Evolutionary conservation across 2,113 vertebrate species (phyloP).

Genomic region (Amphilophus citrinellus): DNA sequence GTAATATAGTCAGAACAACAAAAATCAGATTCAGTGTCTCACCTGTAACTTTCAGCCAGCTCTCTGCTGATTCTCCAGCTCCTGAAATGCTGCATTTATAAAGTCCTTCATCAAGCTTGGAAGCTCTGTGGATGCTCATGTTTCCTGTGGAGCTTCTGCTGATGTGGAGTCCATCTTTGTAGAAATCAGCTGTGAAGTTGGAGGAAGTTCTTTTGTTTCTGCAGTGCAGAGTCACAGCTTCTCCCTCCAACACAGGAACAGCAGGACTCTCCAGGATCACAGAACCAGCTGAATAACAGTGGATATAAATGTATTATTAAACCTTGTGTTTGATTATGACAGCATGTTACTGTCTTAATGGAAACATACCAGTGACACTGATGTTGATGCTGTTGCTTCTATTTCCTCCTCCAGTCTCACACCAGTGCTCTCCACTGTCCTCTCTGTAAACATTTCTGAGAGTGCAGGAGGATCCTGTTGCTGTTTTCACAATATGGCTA

Average conservation of each 20-base stretch:
- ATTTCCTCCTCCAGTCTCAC: neutral
- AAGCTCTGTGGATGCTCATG: neutral
- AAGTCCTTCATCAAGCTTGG: neutral
- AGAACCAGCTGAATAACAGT: neutral
- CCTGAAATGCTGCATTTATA: neutral
- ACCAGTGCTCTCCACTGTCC: accelerated
- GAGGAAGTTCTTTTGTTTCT: neutral
- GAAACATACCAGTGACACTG: neutral
- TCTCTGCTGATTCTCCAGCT: neutral
- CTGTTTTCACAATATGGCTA: too few species aligned
- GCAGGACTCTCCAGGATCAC: neutral
- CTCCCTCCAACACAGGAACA: neutral
- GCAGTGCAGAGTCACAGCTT: neutral
- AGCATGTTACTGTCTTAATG: too few species aligned
- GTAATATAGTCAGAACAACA: too few species aligned
- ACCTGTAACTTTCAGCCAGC: neutral
- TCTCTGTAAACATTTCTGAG: accelerated
- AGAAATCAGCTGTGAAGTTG: neutral
- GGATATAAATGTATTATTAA: too few species aligned
- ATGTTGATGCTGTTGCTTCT: neutral
- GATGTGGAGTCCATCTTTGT: neutral
- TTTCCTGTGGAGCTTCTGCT: accelerated
- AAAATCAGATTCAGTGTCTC: neutral
- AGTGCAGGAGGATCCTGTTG: accelerated
- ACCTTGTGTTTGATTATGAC: too few species aligned